phyloP scores from a whole-genome alignment of 2,113 vertebrate genomes.

The Phyllostomus hastatus region DNA sequence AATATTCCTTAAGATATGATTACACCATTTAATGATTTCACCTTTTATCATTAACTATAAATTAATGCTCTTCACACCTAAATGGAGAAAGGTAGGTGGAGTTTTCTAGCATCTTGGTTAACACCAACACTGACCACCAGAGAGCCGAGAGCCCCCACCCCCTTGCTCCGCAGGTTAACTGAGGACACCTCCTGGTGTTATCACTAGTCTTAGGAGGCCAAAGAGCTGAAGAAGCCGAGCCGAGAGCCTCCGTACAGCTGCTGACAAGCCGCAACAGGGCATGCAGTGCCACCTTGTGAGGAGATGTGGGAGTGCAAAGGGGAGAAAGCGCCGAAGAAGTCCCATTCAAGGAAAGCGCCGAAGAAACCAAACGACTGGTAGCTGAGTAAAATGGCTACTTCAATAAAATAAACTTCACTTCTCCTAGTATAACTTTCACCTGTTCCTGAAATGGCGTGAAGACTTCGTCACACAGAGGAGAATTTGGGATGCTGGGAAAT shows the following conservation, averaged over 20 bases:
- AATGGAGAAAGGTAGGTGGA: background rate
- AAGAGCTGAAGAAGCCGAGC: background rate
- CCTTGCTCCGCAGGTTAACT: background rate
- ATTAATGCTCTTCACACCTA: constrained; percentile 22
- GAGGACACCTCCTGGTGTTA: background rate
- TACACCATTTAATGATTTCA: background rate
- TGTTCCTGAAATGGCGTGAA: background rate
- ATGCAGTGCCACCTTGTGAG: constrained; percentile 52
- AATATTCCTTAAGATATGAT: background rate
- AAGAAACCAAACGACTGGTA: background rate
- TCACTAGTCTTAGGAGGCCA: background rate
- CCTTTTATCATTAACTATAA: background rate
- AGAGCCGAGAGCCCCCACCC: background rate
- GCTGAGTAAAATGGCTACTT: background rate
- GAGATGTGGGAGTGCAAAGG: background rate
- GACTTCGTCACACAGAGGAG: background rate
- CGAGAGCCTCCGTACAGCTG: background rate
- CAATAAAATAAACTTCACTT: background rate
- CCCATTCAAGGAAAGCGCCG: background rate
- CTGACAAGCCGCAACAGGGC: background rate
- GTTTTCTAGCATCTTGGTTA: background rate
- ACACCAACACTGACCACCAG: background rate
- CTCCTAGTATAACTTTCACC: background rate
- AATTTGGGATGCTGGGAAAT: background rate
- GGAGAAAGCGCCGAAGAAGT: background rate